Percentiles rank a stretch among this genome's conserved stretches.
Conservation (phyloP, 2,888 invertebrate species). For the Teinopalpus imperialis region DNA sequence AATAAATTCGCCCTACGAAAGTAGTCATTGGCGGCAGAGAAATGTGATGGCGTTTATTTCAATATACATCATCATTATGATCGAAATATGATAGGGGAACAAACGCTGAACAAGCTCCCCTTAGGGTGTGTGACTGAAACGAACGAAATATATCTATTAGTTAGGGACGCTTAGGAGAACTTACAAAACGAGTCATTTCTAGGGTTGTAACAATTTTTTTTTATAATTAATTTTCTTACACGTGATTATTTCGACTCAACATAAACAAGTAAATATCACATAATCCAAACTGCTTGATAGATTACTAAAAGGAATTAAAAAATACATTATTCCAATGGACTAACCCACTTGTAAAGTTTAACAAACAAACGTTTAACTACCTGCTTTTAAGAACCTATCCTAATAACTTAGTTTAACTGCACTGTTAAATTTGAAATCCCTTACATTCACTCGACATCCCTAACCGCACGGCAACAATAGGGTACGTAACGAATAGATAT, state of each 20-base stretch:
- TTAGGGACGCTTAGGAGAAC: slow-evolving; percentile 62
- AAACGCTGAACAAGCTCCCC: slow-evolving; percentile 47
- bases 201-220: slow-evolving; percentile 42
- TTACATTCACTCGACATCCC: slow-evolving; percentile 54
- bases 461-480: slow-evolving; percentile 67
- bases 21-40: slow-evolving; percentile 36
- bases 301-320: too few relatives aligned
- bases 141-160: slow-evolving; percentile 66
- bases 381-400: slow-evolving; percentile 16
- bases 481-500: slow-evolving; percentile 72
- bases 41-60: slow-evolving; percentile 64
- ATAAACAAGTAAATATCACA: too few relatives aligned
- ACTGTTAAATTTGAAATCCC: slow-evolving; percentile 29
- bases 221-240: not conserved
- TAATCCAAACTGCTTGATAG: too few relatives aligned
- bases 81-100: slow-evolving; percentile 55
- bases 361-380: slow-evolving; percentile 21
- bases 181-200: slow-evolving; percentile 48
- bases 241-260: too few relatives aligned
- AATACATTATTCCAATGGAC: slow-evolving; percentile 5
- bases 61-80: slow-evolving; percentile 60
- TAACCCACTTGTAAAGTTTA: slow-evolving; percentile 17
- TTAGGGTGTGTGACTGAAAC: slow-evolving; percentile 60
- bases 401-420: slow-evolving; percentile 36
- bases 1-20: slow-evolving; percentile 43